Evolutionary conservation across 2,113 vertebrate genomes (phyloP).

Genomic region (Mirounga angustirostris): DNA sequence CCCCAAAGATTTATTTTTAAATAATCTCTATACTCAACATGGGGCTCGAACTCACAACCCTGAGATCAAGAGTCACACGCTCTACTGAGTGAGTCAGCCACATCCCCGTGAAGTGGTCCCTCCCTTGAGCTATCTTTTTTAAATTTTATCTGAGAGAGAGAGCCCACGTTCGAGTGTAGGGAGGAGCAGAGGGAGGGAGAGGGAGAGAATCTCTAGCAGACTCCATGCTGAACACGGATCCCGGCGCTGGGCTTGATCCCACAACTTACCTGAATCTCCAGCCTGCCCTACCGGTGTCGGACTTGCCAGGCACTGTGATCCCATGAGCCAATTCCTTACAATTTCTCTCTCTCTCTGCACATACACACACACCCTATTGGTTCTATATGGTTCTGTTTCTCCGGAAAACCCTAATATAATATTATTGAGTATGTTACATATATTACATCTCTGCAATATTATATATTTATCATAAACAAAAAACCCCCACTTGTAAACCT

Average conservation of each 20-base stretch:
- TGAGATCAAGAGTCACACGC: background rate
- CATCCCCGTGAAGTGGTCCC: background rate
- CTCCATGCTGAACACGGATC: background rate
- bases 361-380: background rate
- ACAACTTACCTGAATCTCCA: background rate
- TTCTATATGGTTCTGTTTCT: background rate
- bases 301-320: background rate
- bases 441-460: background rate
- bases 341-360: too few relatives aligned
- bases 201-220: background rate
- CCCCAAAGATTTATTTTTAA: background rate
- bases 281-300: background rate
- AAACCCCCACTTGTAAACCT: too few relatives aligned
- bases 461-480: background rate
- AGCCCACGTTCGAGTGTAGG: rapidly evolving
- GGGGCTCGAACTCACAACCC: background rate
- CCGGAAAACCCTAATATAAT: background rate
- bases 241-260: background rate
- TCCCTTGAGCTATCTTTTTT: background rate
- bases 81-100: background rate
- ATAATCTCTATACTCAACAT: background rate
- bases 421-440: background rate
- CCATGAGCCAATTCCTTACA: background rate
- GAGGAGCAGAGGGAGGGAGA: background rate
- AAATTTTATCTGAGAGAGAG: background rate